phyloP scores from a whole-genome alignment of 2,888 invertebrate species.

The Trypoxylon attenuatum region DNA sequence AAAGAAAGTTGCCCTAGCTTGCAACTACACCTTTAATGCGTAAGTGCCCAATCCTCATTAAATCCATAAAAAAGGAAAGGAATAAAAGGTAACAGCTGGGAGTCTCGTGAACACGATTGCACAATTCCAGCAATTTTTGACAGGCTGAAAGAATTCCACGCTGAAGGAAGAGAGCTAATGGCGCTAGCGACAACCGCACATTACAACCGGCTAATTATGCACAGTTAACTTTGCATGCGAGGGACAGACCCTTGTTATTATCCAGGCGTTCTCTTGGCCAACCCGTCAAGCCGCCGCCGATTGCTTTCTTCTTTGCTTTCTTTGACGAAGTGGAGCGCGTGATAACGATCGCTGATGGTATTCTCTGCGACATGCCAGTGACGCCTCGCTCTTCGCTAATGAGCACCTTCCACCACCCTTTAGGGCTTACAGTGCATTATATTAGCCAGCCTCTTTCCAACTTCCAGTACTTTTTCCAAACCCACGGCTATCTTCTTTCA shows the following conservation, averaged over 20 bases:
- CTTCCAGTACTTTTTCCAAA: no score
- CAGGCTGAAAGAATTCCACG: conserved; percentile 12
- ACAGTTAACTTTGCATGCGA: conserved; percentile 51
- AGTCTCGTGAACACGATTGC: conserved; percentile 35
- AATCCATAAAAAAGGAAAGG: neutral
- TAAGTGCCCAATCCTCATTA: neutral
- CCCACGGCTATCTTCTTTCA: neutral
- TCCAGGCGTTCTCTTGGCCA: conserved; percentile 21
- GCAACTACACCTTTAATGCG: no score
- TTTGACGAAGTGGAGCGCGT: conserved; percentile 22
- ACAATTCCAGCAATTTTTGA: conserved; percentile 50
- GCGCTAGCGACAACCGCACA: conserved; percentile 55
- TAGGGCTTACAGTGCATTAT: no score
- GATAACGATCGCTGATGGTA: conserved; percentile 50
- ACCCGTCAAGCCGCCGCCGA: conserved; percentile 13
- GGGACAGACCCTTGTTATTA: conserved; percentile 54
- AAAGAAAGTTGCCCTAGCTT: no score
- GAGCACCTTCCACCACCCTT: neutral
- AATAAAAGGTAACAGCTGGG: neutral
- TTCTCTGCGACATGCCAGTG: conserved; percentile 14
- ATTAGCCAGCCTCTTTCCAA: neutral
- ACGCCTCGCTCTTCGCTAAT: neutral
- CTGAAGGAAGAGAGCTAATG: conserved; percentile 53
- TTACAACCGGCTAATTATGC: conserved; percentile 59
- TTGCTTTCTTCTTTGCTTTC: conserved; percentile 10